Percentiles rank a stretch among this genome's conserved stretches.
These are phyloP conservation scores for Menidia beryllina DNA, from an alignment of 2,113 vertebrate species.

Conservation along the genomic window DNA sequence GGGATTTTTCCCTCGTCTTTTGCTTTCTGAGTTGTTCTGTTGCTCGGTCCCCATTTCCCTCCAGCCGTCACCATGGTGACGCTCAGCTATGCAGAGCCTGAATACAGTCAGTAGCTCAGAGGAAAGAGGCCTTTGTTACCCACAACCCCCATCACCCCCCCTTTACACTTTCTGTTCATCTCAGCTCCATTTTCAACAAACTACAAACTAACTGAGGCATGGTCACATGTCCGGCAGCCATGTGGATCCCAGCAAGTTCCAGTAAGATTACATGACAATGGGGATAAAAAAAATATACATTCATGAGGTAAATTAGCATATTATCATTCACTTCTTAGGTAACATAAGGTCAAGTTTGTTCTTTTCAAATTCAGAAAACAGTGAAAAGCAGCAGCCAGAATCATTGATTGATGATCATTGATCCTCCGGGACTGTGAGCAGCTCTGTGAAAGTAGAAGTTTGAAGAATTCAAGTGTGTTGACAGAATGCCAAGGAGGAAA, in stretches of 20 bases:
- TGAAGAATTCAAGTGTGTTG: background rate
- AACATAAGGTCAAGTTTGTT: too few species aligned
- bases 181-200: constrained; percentile 40
- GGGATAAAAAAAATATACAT: too few species aligned
- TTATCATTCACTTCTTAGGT: too few species aligned
- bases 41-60: constrained; percentile 40
- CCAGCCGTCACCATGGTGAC: constrained; percentile 65
- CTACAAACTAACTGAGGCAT: constrained; percentile 1
- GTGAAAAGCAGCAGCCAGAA: too few species aligned
- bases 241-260: too few species aligned
- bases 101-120: constrained; percentile 63
- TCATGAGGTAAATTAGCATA: too few species aligned
- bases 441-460: too few species aligned
- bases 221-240: constrained; percentile 14
- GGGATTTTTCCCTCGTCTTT: constrained; percentile 8
- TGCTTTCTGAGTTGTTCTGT: constrained; percentile 4
- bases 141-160: constrained; percentile 36
- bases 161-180: constrained; percentile 34
- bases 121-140: constrained; percentile 72
- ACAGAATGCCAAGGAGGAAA: background rate
- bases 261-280: background rate
- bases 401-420: too few species aligned
- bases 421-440: too few species aligned
- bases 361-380: too few species aligned
- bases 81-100: constrained; percentile 66